Evolutionary conservation across 1,140 invertebrate genomes (phyloP).

Genomic region (Ectropis grisescens): DNA sequence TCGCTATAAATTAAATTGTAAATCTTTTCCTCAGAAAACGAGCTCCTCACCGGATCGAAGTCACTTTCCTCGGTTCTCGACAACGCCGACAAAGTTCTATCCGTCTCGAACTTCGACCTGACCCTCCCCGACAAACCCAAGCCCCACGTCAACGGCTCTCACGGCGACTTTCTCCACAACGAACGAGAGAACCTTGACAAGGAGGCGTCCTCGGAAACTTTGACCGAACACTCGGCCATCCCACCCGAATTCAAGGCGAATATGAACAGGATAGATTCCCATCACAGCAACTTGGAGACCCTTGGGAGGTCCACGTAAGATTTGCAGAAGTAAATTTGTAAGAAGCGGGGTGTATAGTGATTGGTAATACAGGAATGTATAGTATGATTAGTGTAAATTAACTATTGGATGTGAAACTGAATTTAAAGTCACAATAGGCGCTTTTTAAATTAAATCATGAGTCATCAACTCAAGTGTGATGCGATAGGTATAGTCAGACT

Average conservation of each 20-base stretch:
- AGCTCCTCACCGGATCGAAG: slow-evolving; percentile 24
- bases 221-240: slow-evolving; percentile 7
- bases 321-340: too few relatives aligned
- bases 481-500: too few relatives aligned
- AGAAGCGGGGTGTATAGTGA: too few relatives aligned
- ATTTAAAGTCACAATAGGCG: too few relatives aligned
- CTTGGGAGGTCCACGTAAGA: slow-evolving; percentile 26
- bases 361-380: too few relatives aligned
- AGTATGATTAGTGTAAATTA: too few relatives aligned
- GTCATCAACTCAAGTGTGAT: too few relatives aligned
- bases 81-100: slow-evolving; percentile 24
- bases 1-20: too few relatives aligned
- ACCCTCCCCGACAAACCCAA: slow-evolving; percentile 29
- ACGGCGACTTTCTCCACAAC: slow-evolving; percentile 40
- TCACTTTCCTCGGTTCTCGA: slow-evolving; percentile 41
- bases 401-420: too few relatives aligned
- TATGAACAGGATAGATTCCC: slow-evolving; percentile 64
- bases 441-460: too few relatives aligned
- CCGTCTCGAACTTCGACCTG: slow-evolving; percentile 41
- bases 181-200: slow-evolving; percentile 29
- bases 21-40: slow-evolving; percentile 36
- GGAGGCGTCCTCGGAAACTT: slow-evolving; percentile 11
- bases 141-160: slow-evolving; percentile 33
- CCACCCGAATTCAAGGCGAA: slow-evolving; percentile 57
- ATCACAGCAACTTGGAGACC: slow-evolving; percentile 54